Base-by-base conservation (phyloP, 2,888 invertebrate genomes). In the Clusia tigrina region DNA sequence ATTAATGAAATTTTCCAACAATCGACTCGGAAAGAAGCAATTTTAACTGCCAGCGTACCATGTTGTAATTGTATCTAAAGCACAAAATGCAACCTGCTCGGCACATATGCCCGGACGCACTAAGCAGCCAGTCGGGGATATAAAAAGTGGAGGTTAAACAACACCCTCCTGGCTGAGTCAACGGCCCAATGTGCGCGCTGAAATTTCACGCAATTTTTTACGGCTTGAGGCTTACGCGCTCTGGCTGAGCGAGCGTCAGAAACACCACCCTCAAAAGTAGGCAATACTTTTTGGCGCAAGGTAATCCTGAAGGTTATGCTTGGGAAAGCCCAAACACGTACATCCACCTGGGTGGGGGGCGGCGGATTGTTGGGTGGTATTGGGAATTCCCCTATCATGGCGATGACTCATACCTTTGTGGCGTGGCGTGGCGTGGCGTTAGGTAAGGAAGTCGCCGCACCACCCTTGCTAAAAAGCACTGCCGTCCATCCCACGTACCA, bases 301-400 rank as follows among this genome's bases (percentile, higher is more conserved):
- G 54, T 55, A 55, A 52, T 63, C 25, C 63, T 22, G 37, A 26
- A 59, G 46, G 64, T 61, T 54, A 60, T 53, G 54, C 54, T 57
- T 62, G 62, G 61, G 54, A 58, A 64, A 61, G 22, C 51, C 46
- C 62, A 12, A 57, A 42, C 20, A 38, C n/a, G n/a, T n/a, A n/a
- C n/a, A n/a, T n/a, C n/a, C n/a, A n/a, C n/a, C n/a, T n/a, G n/a
- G n/a, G n/a, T n/a, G n/a, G n/a, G n/a, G n/a, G n/a, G n/a, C n/a
- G n/a, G n/a, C n/a, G n/a, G n/a, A n/a, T n/a, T n/a, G n/a, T n/a
- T n/a, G n/a, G n/a, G n/a, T n/a, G n/a, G n/a, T 62, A 54, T 65
- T 59, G 60, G 62, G 54, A 57, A 54, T 42, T 18, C 55, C 60
- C 60, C 58, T 52, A 24, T 46, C 23, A 22, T 54, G 12, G n/a